Conservation (phyloP, 2,797 vertebrate genomes). For the Neomorphus geoffroyi region DNA sequence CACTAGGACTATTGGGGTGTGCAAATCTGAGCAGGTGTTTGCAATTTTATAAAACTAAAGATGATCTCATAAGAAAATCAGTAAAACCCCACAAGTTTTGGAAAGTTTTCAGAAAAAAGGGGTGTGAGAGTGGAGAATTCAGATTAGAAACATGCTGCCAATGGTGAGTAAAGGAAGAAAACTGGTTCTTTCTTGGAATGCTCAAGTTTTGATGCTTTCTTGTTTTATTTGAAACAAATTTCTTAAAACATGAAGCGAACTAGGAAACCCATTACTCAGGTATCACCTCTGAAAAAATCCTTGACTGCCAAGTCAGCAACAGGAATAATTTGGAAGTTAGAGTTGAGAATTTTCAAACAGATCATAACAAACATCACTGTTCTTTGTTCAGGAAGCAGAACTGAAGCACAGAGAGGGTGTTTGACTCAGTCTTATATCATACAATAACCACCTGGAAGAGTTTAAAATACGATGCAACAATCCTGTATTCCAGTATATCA, state of each 20-base stretch:
- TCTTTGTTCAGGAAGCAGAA: background rate
- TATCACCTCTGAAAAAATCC: background rate
- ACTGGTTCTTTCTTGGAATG: background rate
- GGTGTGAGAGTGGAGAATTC: background rate
- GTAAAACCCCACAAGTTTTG: background rate
- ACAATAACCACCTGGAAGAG: background rate
- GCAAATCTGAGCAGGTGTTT: background rate
- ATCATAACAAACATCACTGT: background rate
- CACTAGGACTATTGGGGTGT: background rate
- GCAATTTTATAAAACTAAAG: background rate
- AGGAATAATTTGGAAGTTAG: background rate
- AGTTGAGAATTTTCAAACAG: background rate
- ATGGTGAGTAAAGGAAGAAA: background rate
- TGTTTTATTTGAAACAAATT: background rate
- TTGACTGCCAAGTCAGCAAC: background rate
- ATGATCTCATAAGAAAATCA: background rate
- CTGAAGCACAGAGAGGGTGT: background rate
- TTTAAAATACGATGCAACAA: background rate
- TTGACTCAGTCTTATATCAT: background rate
- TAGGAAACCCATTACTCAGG: background rate
- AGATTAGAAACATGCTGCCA: background rate
- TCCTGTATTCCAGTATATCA: background rate
- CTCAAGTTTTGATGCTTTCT: background rate
- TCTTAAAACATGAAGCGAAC: background rate
- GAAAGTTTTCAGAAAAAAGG: background rate